Evolutionary conservation across 53 echinoderm and acorn worm species (phyloP).

Genomic region (Henricia sp.): DNA sequence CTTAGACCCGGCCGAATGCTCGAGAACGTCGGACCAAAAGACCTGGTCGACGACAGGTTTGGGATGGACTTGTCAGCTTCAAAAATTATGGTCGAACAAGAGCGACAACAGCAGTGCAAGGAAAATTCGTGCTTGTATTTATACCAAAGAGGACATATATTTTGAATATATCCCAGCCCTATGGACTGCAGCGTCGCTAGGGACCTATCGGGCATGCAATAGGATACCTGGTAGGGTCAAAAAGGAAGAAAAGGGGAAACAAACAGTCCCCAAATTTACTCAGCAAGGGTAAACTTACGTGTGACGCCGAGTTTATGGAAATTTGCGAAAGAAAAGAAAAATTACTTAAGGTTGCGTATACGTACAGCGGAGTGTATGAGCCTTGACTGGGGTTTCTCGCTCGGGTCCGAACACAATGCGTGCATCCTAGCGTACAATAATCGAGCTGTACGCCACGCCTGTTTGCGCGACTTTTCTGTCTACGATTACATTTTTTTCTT

Average conservation of each 20-base stretch:
- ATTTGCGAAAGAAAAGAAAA: constrained; percentile 35
- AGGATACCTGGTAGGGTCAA: constrained; percentile 45
- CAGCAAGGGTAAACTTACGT: constrained; percentile 46
- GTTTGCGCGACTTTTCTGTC: constrained; percentile 38
- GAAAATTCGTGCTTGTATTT: no score
- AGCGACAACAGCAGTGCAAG: no score
- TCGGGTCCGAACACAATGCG: constrained; percentile 52
- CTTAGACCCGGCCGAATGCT: constrained; percentile 28
- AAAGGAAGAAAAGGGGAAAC: constrained; percentile 26
- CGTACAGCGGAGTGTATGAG: constrained; percentile 23
- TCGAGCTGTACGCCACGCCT: constrained; percentile 43
- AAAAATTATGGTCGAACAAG: no score
- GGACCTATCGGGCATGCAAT: constrained; percentile 35
- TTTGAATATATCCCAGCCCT: no score
- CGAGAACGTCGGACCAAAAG: constrained; percentile 20
- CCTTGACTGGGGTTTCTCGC: constrained; percentile 12
- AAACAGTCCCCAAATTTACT: constrained; percentile 52
- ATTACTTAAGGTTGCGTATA: constrained; percentile 38
- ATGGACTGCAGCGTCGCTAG: constrained; percentile 1
- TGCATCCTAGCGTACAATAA: constrained; percentile 56
- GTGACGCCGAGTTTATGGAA: constrained; percentile 60
- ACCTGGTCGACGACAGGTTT: neutral
- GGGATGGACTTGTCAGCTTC: neutral
- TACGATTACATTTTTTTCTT: constrained; percentile 15
- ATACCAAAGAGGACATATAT: no score